Percentiles rank a stretch among this genome's conserved stretches.
Conservation (phyloP, 92 coral and sea anemone genomes). For the Epizoanthus illoricatus region DNA sequence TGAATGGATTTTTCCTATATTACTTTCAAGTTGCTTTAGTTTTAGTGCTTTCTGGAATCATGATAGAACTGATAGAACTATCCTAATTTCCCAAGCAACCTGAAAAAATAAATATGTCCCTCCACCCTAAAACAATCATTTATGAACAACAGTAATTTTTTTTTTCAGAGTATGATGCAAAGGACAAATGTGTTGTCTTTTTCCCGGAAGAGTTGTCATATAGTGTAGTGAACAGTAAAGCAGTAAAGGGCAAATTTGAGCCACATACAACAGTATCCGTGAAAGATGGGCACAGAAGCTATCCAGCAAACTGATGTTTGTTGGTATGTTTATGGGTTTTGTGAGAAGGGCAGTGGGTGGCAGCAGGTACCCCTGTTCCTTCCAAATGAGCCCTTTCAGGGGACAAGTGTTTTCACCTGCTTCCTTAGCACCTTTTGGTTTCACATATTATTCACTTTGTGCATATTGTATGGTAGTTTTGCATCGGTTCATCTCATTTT, state of each 20-base stretch:
- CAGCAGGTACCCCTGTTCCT: not conserved
- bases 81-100: too few species aligned
- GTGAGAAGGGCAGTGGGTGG: too few species aligned
- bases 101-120: not conserved
- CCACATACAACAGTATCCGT: not conserved
- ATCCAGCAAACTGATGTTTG: slow-evolving; percentile 10
- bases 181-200: not conserved
- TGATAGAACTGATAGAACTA: too few species aligned
- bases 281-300: not conserved
- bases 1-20: too few species aligned
- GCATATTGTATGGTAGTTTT: too few species aligned
- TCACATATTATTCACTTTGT: too few species aligned
- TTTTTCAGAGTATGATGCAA: slow-evolving; percentile 8
- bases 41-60: too few species aligned
- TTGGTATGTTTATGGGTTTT: not conserved
- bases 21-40: too few species aligned
- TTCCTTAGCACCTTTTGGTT: too few species aligned
- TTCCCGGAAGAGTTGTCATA: not conserved
- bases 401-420: too few species aligned
- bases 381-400: not conserved
- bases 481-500: too few species aligned
- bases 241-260: slow-evolving; percentile 5
- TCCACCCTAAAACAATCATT: slow-evolving; percentile 3
- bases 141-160: not conserved
- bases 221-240: not conserved